Conservation (phyloP, 2,888 invertebrate species). For the Acrocyrtus sp. region DNA sequence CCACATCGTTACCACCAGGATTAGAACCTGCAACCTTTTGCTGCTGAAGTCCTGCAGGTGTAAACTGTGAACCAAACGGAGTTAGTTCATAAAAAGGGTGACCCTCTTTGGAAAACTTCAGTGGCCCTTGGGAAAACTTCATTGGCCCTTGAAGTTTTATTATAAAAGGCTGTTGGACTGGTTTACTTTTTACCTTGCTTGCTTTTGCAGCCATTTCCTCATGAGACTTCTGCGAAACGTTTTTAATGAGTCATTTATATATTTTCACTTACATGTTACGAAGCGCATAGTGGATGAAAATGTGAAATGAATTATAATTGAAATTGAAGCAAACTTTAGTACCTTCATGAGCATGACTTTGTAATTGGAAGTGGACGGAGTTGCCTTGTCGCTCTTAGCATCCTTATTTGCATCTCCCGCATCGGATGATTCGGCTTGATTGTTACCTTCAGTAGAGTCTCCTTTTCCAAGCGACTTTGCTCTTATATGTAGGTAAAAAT, state of each 20-base stretch:
- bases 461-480: conserved; percentile 56
- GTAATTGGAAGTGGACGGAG: conserved; percentile 32
- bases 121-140: conserved; percentile 35
- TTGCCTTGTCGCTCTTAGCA: conserved; percentile 14
- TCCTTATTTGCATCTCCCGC: background rate
- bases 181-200: conserved; percentile 38
- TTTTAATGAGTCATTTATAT: too few relatives aligned
- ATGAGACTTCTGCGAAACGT: conserved; percentile 17
- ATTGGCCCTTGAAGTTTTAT: conserved; percentile 35
- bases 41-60: conserved; percentile 26
- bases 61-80: conserved; percentile 42
- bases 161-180: conserved; percentile 6
- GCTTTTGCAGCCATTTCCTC: conserved; percentile 24
- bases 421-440: conserved; percentile 11
- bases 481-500: conserved; percentile 69
- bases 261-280: too few relatives aligned
- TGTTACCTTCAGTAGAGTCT: conserved; percentile 22
- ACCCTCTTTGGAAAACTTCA: conserved; percentile 48
- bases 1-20: conserved; percentile 1
- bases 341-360: conserved; percentile 27
- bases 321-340: too few relatives aligned
- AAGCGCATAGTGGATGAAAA: too few relatives aligned
- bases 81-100: conserved; percentile 42
- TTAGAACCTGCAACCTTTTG: conserved; percentile 10
- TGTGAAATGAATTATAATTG: too few relatives aligned